Evolutionary conservation across 1,140 invertebrate genomes (phyloP).

Genomic region (Nasonia giraulti): DNA sequence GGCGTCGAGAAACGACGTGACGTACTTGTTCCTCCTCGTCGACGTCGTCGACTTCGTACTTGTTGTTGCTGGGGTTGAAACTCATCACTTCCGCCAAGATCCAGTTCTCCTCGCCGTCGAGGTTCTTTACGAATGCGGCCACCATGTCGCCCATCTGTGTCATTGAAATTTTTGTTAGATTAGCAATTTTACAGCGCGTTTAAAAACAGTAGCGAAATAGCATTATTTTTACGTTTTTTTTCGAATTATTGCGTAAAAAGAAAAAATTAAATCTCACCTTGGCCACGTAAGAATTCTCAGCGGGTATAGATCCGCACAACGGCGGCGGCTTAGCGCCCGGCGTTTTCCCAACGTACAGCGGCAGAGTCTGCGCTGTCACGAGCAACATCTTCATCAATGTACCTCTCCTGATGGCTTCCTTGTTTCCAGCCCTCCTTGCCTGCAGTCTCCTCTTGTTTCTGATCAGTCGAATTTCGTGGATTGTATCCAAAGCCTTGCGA

Average conservation of each 20-base stretch:
- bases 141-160: slow-evolving; percentile 26
- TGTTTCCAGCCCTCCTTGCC: slow-evolving; percentile 84
- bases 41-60: slow-evolving; percentile 94
- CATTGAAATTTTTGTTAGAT: not conserved
- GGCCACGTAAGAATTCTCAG: slow-evolving; percentile 89
- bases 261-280: slow-evolving; percentile 74
- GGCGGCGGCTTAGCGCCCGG: slow-evolving; percentile 88
- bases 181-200: too few relatives aligned
- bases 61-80: slow-evolving; percentile 85
- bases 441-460: slow-evolving; percentile 89
- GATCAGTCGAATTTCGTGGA: slow-evolving; percentile 92
- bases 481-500: slow-evolving; percentile 86
- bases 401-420: slow-evolving; percentile 91
- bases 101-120: slow-evolving; percentile 90
- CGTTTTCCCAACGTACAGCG: slow-evolving; percentile 89
- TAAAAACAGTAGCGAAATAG: too few relatives aligned
- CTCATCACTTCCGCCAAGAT: slow-evolving; percentile 95
- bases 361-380: slow-evolving; percentile 91
- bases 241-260: too few relatives aligned
- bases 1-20: slow-evolving; percentile 84
- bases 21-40: slow-evolving; percentile 93
- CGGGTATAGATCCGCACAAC: slow-evolving; percentile 92
- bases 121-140: slow-evolving; percentile 20
- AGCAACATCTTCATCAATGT: slow-evolving; percentile 95
- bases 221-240: too few relatives aligned